Base-by-base conservation (phyloP, 1,140 invertebrate genomes). In the Cryptotermes secundus region DNA sequence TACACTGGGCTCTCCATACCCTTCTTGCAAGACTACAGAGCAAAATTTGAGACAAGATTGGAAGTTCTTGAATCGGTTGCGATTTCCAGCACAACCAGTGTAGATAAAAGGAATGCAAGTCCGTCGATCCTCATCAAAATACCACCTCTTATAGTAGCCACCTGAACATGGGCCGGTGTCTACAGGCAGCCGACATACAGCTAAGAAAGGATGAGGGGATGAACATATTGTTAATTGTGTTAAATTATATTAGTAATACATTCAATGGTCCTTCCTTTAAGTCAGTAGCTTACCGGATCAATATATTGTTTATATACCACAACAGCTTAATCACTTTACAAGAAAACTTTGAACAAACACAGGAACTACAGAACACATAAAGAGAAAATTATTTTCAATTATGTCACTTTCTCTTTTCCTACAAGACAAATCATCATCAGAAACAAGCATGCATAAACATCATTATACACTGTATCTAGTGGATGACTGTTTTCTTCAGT, bases 71-170 rank as follows among this genome's bases (percentile, higher is more conserved):
- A 96, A 96, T 89, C 94, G 93, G 90, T 96, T 96, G 85, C 91
- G 91, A 89, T 96, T 96, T n/a, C 94, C 95, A 88, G 92, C 92
- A 89, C 94, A 95, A 89, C 96, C 96, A 84, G 94, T 94, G 89
- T 96, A 97, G 87, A 93, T 92, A 88, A 97, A 97, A 49, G 93
- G 91, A 84, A 94, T 90, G 88, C 96, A 97, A 86, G 93, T 94
- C 87, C 93, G 92, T 85, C 91, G 91, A 81, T 92, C 91, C 84
- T 92, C 91, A 88, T 98, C 95, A 89, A 95, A 98, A 91, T 95
- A 96, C 93, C 94, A 98, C 81, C 95, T 92, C 86, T 93, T 94
- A 85, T 91, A 90, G 82, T 91, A 87, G 26, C 89, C 90, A 80
- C 92, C 92, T 42, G 92, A 90, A 88, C 97, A 98, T 22, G 93